phyloP scores from a whole-genome alignment of 1,140 invertebrate genomes.

The Hylaeus anthracinus region DNA sequence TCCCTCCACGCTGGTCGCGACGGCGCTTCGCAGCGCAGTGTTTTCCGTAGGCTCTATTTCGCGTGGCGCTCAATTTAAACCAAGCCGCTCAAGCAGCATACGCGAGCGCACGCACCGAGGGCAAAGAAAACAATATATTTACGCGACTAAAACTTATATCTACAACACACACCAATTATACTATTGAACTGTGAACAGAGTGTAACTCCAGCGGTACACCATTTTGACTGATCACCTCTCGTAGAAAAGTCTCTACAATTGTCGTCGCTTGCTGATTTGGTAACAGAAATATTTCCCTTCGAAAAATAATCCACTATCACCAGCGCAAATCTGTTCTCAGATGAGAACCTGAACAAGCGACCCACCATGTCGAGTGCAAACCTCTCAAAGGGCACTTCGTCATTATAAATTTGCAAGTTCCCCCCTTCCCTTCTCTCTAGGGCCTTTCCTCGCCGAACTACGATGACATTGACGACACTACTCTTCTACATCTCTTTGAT shows the following conservation, averaged over 20 bases:
- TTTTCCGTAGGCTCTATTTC: no score
- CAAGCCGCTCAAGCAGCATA: no score
- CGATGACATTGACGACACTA: background rate
- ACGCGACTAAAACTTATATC: no score
- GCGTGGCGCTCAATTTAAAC: no score
- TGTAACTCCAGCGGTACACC: background rate
- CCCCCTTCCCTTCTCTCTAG: background rate
- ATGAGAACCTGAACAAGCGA: background rate
- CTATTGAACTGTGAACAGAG: background rate
- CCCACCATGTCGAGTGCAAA: background rate
- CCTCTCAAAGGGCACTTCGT: background rate
- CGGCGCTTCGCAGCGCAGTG: no score
- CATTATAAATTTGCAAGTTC: background rate
- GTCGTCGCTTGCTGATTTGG: background rate
- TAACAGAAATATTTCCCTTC: background rate
- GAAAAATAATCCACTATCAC: conserved; percentile 8
- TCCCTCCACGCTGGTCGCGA: no score
- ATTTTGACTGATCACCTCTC: background rate
- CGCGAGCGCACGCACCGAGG: no score
- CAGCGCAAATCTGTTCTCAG: background rate
- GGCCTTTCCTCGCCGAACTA: background rate
- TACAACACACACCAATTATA: no score
- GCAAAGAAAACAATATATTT: no score
- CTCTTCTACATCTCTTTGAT: background rate
- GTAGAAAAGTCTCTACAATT: background rate